Evolutionary conservation across 1,140 invertebrate genomes (phyloP).

Genomic region (roundworm (Caenorhabditis elegans)): DNA sequence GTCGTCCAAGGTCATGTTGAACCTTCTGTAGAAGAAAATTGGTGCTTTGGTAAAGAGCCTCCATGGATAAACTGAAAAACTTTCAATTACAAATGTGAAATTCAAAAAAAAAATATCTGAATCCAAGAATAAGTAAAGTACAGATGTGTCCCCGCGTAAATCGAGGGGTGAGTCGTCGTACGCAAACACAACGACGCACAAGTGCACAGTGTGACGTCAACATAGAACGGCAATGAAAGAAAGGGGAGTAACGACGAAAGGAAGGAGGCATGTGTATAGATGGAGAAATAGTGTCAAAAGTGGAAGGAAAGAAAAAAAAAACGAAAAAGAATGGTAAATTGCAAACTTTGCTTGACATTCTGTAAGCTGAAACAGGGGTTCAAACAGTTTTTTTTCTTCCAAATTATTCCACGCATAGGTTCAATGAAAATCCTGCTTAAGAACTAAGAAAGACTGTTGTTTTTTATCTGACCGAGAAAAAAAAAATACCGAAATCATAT

Average conservation of each 20-base stretch:
- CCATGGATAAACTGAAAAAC: slow-evolving; percentile 45
- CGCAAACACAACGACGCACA: not conserved
- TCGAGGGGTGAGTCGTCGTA: slow-evolving; percentile 19
- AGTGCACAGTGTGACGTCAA: not conserved
- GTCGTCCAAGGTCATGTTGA: slow-evolving; percentile 49
- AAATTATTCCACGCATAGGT: no score
- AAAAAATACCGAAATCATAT: no score
- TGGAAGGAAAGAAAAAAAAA: not conserved
- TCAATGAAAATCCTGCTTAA: no score
- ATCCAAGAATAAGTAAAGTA: not conserved
- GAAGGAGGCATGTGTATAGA: not conserved
- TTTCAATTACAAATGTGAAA: no score
- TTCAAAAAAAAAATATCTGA: not conserved
- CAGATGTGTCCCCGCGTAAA: no score
- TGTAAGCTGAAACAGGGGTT: not conserved
- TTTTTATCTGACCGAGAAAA: no score
- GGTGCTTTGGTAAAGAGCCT: slow-evolving; percentile 57
- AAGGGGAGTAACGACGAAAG: not conserved
- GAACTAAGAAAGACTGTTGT: no score
- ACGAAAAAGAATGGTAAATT: not conserved
- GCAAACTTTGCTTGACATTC: not conserved
- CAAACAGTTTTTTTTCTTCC: no score
- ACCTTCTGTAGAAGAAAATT: slow-evolving; percentile 53
- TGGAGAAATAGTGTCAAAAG: not conserved
- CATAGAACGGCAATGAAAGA: not conserved